Evolutionary conservation across 2,888 invertebrate species (phyloP), one percentile per base, ranked within the genome.

Genomic region (Spisula subtruncata): DNA sequence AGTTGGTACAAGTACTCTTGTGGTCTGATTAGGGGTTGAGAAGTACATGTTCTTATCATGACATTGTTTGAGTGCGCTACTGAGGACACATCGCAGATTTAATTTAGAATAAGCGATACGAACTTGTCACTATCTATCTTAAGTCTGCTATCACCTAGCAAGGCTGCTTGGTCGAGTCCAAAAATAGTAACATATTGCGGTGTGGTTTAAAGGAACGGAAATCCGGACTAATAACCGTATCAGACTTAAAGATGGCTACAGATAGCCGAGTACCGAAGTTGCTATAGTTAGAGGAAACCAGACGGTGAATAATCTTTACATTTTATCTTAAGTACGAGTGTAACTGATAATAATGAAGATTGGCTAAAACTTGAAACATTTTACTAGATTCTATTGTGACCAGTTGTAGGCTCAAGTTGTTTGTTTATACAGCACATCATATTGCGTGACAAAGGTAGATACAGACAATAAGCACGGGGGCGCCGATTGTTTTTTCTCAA

Each of bases 21-120:
- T 20, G 80, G 79, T 85, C 79, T 80, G 85, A 85, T 85, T 79
- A 56, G 56, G 54, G 56, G 56, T 20, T 20, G 41, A 85, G 85
- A 85, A 85, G 79, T 80, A 51, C 51, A 46, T n/a, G 18, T 29
- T 29, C 54, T 56, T 85, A 85, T 85, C 85, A 56, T 56, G 5
- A n/a, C 25, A 56, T 16, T 18, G 51, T 85, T 85, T 16, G 80
- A 84, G 85, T 85, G 51, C 12, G 25, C 29, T 32, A 35, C 18
- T 41, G 51, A 80, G 85, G 79, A 80, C 20, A 85, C 51, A 35
- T 54, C 80, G 29, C 79, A 35, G 85, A 85, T 80, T 85, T 80
- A 35, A 54, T 18, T 20, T 51, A 79, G 54, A 80, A 80, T 29
- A 75, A 51, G 48, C 32, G 84, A 75, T 84, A 75, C 1, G 29